phyloP scores from a whole-genome alignment of 2,113 vertebrate genomes.

The Eonycteris spelaea region DNA sequence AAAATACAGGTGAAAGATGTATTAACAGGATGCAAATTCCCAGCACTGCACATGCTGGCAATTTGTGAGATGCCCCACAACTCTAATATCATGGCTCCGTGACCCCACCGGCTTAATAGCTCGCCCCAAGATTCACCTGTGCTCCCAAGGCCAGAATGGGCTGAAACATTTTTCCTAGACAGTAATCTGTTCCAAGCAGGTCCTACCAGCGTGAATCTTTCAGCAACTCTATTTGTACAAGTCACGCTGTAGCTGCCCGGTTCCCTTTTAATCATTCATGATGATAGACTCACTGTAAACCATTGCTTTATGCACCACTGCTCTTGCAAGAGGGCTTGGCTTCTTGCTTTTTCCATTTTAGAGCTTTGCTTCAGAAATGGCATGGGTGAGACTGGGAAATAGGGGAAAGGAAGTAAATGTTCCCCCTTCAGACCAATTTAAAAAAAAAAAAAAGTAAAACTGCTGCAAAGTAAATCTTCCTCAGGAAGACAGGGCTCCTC shows the following conservation, averaged over 20 bases:
- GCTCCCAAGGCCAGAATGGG: neutral
- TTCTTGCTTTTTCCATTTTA: neutral
- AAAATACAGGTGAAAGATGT: neutral
- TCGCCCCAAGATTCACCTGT: fast-evolving
- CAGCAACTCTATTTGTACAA: neutral
- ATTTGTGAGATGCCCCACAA: neutral
- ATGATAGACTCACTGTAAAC: neutral
- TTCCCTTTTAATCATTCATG: conserved; percentile 23
- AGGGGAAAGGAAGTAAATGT: neutral
- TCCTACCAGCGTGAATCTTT: neutral
- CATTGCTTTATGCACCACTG: neutral
- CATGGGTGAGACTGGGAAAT: neutral
- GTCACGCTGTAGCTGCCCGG: fast-evolving
- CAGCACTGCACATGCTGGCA: neutral
- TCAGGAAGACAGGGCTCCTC: neutral
- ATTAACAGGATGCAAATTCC: neutral
- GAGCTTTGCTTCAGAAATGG: neutral
- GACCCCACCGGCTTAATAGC: neutral
- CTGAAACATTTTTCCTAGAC: fast-evolving
- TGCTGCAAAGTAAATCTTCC: neutral
- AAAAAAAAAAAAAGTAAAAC: neutral
- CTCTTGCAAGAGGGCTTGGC: neutral
- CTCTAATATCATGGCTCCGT: neutral
- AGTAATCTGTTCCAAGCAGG: neutral
- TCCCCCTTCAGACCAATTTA: neutral